Conservation (phyloP, 1,140 invertebrate genomes). For the Thaumetopoea pityocampa region DNA sequence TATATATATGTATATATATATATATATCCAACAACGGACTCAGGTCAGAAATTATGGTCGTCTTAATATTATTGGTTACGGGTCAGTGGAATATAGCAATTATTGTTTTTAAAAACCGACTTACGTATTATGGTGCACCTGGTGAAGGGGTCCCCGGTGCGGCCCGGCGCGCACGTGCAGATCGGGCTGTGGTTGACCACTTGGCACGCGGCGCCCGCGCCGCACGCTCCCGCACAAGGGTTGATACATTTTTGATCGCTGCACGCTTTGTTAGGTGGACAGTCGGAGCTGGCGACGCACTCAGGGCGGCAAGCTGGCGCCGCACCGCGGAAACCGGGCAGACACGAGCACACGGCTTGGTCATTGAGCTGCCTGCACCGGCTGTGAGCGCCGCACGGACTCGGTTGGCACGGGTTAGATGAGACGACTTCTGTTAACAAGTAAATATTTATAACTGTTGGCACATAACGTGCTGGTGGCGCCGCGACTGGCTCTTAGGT, state of each 20-base stretch:
- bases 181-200: conserved; percentile 82
- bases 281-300: conserved; percentile 78
- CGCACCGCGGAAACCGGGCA: conserved; percentile 78
- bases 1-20: too few relatives aligned
- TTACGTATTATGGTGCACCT: conserved; percentile 76
- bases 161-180: conserved; percentile 77
- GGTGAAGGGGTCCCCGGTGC: conserved; percentile 80
- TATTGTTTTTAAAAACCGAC: conserved; percentile 35
- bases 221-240: conserved; percentile 81
- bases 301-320: conserved; percentile 79
- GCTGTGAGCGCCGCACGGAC: conserved; percentile 79
- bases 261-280: conserved; percentile 76
- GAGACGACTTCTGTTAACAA: conserved; percentile 45
- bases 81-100: too few relatives aligned
- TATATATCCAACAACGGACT: too few relatives aligned
- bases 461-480: too few relatives aligned
- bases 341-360: conserved; percentile 79
- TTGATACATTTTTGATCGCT: conserved; percentile 80
- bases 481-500: too few relatives aligned
- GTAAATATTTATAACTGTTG: conserved; percentile 5
- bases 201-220: conserved; percentile 77
- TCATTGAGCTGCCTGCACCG: conserved; percentile 79
- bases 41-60: too few relatives aligned
- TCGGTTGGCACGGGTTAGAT: conserved; percentile 76
- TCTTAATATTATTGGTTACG: too few relatives aligned